Evolutionary conservation across 2,888 invertebrate species (phyloP).

Genomic region (Yponomeuta sedellus): DNA sequence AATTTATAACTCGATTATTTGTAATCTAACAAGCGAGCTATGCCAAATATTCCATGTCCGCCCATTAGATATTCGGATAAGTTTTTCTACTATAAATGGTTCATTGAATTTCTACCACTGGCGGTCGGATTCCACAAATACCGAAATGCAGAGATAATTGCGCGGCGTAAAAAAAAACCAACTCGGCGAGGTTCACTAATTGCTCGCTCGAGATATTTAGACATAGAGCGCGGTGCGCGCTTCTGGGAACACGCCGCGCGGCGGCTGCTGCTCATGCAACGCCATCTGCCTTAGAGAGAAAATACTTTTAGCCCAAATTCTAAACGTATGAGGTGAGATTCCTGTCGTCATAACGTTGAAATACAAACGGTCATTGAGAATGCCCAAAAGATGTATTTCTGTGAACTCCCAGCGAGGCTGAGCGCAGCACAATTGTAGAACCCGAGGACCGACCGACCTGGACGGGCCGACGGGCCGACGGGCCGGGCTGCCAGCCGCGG

Average conservation of each 20-base stretch:
- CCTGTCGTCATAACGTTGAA: too few relatives aligned
- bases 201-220: not conserved
- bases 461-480: too few relatives aligned
- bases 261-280: not conserved
- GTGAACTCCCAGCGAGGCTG: too few relatives aligned
- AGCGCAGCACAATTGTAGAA: too few relatives aligned
- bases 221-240: not conserved
- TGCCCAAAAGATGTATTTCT: too few relatives aligned
- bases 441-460: too few relatives aligned
- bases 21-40: not conserved
- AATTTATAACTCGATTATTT: not conserved
- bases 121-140: constrained; percentile 9
- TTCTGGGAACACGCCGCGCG: not conserved
- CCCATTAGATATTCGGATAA: not conserved
- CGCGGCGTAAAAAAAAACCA: constrained; percentile 2
- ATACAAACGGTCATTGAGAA: too few relatives aligned
- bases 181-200: not conserved
- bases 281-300: too few relatives aligned
- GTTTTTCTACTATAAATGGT: not conserved
- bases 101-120: not conserved
- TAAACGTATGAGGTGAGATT: too few relatives aligned
- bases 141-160: constrained; percentile 7
- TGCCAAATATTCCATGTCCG: not conserved
- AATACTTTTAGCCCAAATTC: too few relatives aligned
- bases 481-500: too few relatives aligned